phyloP scores from a whole-genome alignment of 2,113 vertebrate genomes.

The Pangasianodon gigas region DNA sequence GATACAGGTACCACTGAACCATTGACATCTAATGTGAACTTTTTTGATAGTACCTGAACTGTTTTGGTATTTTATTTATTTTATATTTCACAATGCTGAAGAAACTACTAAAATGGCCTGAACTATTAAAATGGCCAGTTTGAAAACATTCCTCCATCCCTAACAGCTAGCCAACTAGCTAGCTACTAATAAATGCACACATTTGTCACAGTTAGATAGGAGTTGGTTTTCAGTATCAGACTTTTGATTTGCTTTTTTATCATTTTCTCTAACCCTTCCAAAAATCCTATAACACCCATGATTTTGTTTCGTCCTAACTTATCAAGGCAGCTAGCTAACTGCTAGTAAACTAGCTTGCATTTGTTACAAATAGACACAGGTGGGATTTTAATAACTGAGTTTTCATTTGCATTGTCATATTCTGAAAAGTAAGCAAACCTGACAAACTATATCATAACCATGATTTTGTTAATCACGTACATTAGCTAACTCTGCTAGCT shows the following conservation, averaged over 20 bases:
- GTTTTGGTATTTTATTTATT: neutral
- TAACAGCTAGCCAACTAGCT: neutral
- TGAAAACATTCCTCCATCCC: neutral
- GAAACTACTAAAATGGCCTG: neutral
- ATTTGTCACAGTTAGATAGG: neutral
- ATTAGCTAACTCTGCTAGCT: neutral
- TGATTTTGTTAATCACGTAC: neutral
- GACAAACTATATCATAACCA: no score
- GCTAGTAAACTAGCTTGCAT: neutral
- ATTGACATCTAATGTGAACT: neutral
- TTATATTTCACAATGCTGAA: neutral
- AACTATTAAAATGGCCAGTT: neutral
- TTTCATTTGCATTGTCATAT: neutral
- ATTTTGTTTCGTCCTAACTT: neutral
- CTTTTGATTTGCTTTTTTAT: neutral
- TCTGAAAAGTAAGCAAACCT: neutral
- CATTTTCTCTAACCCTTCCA: neutral
- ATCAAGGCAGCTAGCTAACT: neutral
- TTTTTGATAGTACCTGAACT: neutral
- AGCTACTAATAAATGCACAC: neutral
- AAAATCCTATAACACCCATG: neutral
- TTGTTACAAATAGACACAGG: neutral
- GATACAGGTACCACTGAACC: conserved; percentile 69
- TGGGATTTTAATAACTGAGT: neutral
- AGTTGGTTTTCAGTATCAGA: neutral